Evolutionary conservation across 2,113 vertebrate species (phyloP).

Genomic region (Cricetomys ansorgei): DNA sequence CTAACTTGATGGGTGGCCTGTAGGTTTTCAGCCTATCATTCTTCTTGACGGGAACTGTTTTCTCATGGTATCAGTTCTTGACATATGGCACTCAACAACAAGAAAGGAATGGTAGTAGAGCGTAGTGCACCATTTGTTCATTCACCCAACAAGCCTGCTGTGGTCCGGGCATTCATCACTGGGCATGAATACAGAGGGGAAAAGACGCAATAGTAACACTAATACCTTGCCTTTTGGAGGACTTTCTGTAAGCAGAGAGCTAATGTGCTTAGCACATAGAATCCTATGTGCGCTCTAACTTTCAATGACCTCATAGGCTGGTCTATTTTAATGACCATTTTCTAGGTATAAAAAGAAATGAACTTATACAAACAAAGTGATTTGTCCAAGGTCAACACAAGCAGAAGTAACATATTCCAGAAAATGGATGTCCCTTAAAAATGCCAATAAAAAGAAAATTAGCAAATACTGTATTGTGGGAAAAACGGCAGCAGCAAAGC

Average conservation of each 20-base stretch:
- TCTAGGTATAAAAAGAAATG: neutral
- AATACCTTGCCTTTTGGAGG: neutral
- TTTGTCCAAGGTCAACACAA: neutral
- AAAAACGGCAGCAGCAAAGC: neutral
- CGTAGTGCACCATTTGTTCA: neutral
- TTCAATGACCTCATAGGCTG: neutral
- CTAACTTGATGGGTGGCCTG: neutral
- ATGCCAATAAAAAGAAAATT: neutral
- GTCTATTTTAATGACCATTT: neutral
- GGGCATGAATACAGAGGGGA: neutral
- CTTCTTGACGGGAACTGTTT: neutral
- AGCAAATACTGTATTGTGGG: neutral
- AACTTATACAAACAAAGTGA: conserved; percentile 19
- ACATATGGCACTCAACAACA: neutral
- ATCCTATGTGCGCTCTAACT: neutral
- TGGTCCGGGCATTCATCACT: neutral
- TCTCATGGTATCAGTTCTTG: neutral
- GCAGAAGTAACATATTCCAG: neutral
- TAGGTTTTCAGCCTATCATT: neutral
- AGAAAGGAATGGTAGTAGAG: neutral
- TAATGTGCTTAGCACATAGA: too few relatives aligned
- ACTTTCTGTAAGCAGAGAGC: neutral
- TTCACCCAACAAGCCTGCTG: neutral
- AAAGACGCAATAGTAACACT: neutral
- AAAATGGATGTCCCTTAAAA: conserved; percentile 32